These are phyloP conservation scores for Spea hammondii DNA, from an alignment of 2,797 vertebrate species.

Conservation along the genomic window DNA sequence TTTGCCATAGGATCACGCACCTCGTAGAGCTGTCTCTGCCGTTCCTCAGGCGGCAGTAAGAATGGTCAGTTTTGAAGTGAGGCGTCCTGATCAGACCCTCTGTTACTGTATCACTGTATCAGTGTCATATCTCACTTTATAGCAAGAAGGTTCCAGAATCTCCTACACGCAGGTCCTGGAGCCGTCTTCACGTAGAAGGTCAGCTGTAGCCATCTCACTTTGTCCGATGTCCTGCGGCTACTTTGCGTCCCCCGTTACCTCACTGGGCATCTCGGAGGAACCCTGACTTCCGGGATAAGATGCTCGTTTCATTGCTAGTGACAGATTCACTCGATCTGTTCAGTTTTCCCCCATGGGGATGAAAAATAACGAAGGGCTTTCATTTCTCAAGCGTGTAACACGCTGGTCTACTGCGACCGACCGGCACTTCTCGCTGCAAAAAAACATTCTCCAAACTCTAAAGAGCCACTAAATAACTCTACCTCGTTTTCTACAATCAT, in stretches of 20 bases:
- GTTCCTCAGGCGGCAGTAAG: not conserved
- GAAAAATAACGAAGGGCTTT: not conserved
- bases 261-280: slow-evolving; percentile 2
- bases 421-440: too few species aligned
- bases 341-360: slow-evolving; percentile 16
- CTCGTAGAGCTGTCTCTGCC: not conserved
- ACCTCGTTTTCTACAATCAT: too few species aligned
- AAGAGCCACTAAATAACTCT: too few species aligned
- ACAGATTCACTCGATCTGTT: slow-evolving; percentile 5
- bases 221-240: slow-evolving; percentile 6
- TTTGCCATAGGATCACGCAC: not conserved
- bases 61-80: slow-evolving; percentile 17
- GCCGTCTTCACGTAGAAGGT: slow-evolving; percentile 1
- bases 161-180: not conserved
- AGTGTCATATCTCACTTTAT: slow-evolving; percentile 24
- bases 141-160: slow-evolving; percentile 13
- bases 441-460: too few species aligned
- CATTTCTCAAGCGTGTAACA: not conserved
- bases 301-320: not conserved
- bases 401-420: too few species aligned
- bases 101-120: slow-evolving; percentile 30
- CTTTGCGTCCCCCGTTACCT: slow-evolving; percentile 27
- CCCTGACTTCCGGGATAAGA: not conserved
- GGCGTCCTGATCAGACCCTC: not conserved
- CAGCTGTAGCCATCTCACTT: not conserved